Evolutionary conservation across 2,797 vertebrate genomes (phyloP).

Genomic region (Phrynocephalus guinanensis): DNA sequence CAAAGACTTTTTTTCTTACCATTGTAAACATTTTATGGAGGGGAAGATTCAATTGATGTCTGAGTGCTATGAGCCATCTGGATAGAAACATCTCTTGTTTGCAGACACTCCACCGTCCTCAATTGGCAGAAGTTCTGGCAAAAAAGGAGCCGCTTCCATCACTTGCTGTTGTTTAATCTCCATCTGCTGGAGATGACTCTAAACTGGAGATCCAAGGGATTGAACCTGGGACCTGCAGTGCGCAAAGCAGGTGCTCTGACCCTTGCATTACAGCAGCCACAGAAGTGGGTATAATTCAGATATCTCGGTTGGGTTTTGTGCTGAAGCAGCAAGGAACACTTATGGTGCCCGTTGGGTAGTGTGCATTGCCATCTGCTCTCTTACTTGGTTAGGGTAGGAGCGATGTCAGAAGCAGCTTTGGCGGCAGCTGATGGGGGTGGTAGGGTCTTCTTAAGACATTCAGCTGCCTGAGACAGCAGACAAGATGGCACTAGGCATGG

Average conservation of each 20-base stretch:
- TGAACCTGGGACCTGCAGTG: no score
- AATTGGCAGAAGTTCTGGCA: neutral
- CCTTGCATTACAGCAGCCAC: rapidly evolving
- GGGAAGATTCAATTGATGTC: neutral
- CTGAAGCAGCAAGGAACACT: neutral
- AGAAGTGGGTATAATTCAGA: neutral
- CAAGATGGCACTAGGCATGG: neutral
- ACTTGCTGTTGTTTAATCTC: neutral
- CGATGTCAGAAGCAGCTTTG: no score
- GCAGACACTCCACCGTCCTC: no score
- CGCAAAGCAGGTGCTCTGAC: neutral
- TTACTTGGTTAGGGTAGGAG: neutral
- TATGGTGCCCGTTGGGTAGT: neutral
- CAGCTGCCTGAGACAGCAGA: neutral
- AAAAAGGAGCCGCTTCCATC: neutral
- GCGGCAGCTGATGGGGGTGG: no score
- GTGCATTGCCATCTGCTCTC: neutral
- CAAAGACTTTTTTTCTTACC: neutral
- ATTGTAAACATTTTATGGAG: neutral
- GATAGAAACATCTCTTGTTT: neutral
- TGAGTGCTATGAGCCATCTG: neutral
- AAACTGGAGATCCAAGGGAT: neutral
- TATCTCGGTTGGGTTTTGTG: no score
- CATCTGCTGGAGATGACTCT: neutral
- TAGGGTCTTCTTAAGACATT: neutral